These are phyloP conservation scores for Sesia bembeciformis DNA, from an alignment of 2,888 invertebrate species.

Conservation along the genomic window DNA sequence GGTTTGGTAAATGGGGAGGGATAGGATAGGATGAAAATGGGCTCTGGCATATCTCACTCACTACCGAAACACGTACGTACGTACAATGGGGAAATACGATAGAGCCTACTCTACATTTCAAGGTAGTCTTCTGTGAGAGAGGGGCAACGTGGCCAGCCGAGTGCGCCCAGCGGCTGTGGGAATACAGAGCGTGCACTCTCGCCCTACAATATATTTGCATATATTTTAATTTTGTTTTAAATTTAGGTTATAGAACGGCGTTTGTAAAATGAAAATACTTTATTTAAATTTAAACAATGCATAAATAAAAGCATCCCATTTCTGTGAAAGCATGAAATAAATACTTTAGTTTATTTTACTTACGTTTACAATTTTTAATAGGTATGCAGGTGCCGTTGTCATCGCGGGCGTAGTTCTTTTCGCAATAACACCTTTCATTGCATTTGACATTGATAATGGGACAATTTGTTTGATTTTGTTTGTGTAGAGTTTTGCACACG, in stretches of 20 bases:
- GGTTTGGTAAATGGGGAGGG: too few species aligned
- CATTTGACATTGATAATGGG: slow-evolving; percentile 28
- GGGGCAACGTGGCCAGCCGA: too few species aligned
- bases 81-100: too few species aligned
- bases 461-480: slow-evolving; percentile 28
- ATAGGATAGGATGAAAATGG: too few species aligned
- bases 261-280: background rate
- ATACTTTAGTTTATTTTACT: background rate
- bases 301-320: too few species aligned
- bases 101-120: too few species aligned
- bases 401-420: slow-evolving; percentile 27
- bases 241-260: background rate
- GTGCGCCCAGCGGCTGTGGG: too few species aligned
- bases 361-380: background rate
- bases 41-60: too few species aligned
- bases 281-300: background rate
- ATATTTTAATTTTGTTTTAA: background rate
- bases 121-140: too few species aligned
- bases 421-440: slow-evolving; percentile 32
- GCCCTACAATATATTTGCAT: background rate
- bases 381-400: slow-evolving; percentile 16
- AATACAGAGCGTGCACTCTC: too few species aligned
- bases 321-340: background rate
- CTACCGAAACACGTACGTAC: too few species aligned
- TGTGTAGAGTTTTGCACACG: slow-evolving; percentile 24